Percentiles rank a stretch among this genome's conserved stretches.
Conservation (phyloP, 2,113 vertebrate species). For the Ciconia boyciana region DNA sequence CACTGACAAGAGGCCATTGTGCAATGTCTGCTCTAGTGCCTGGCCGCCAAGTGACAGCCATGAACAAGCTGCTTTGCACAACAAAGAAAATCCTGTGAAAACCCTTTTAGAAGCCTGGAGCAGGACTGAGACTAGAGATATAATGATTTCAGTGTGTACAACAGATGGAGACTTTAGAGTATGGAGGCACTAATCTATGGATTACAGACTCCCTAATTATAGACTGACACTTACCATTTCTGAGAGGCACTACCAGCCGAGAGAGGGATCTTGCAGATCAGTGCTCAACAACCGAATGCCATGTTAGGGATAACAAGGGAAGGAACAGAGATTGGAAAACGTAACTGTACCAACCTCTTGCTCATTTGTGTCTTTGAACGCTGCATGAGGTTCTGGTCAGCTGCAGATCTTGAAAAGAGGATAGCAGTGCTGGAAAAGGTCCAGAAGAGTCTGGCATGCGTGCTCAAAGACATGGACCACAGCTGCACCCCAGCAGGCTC, state of each 20-base stretch:
- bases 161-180: conserved; percentile 48
- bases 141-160: conserved; percentile 15
- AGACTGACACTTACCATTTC: neutral
- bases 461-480: neutral
- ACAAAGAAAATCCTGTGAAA: conserved; percentile 14
- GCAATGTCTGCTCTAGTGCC: neutral
- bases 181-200: conserved; percentile 35
- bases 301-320: neutral
- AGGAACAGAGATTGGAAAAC: neutral
- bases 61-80: conserved; percentile 1
- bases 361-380: neutral
- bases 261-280: neutral
- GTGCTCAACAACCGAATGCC: neutral
- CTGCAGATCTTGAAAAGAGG: neutral
- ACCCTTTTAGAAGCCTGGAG: neutral
- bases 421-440: neutral
- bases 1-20: neutral
- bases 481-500: neutral
- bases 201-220: conserved; percentile 43
- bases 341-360: neutral
- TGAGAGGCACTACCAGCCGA: neutral
- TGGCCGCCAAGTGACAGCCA: neutral
- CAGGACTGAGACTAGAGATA: neutral
- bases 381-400: neutral
- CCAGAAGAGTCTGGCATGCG: neutral